Evolutionary conservation across 2,797 vertebrate genomes (phyloP), one percentile per base, ranked within the genome.

Genomic region (Muscicapa comitata): DNA sequence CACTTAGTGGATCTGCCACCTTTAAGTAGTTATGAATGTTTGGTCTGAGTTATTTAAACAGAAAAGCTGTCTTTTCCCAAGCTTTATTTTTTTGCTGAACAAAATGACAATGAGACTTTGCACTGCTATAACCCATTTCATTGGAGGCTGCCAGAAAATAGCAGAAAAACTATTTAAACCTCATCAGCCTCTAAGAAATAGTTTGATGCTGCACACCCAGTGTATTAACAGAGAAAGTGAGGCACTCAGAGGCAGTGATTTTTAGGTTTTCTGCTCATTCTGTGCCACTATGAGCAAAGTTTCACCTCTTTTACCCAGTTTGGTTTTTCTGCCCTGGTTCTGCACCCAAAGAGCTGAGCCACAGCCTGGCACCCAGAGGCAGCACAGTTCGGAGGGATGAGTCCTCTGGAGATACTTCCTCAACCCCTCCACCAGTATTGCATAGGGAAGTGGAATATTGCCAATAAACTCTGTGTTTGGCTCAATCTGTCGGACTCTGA

Each of bases 41-140:
- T 94, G 62, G 51, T 81, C 86, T 94, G 76, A 91, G 82, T 95
- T 96, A 96, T 86, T 96, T 91, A 96, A 95, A 86, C 42, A 92
- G 81, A 93, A 94, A 55, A 59, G 7, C 33, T 62, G 18, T 78
- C 53, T 71, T 86, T 95, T 86, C 37, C 43, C 14, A 4, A 48
- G 58, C 37, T 65, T 58, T 71, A 21, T 45, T 73, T 57, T 92
- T 95, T 85, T 88, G 13, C 88, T 75, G 65, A 89, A 15, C 42
- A 78, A 74, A 94, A 48, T 35, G 35, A 28, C 1, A 6, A 26
- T 17, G 35, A 57, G 38, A 29, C 35, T 85, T 93, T 37, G 31
- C 6, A 7, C 33, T 74, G 43, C 53, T 48, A 7, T 51, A 72
- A 5, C n/a, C 43, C 18, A 13, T 89, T 91, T 75, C 26, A 66